Conservation (phyloP, 1,140 invertebrate species). For the Lucilia sericata region DNA sequence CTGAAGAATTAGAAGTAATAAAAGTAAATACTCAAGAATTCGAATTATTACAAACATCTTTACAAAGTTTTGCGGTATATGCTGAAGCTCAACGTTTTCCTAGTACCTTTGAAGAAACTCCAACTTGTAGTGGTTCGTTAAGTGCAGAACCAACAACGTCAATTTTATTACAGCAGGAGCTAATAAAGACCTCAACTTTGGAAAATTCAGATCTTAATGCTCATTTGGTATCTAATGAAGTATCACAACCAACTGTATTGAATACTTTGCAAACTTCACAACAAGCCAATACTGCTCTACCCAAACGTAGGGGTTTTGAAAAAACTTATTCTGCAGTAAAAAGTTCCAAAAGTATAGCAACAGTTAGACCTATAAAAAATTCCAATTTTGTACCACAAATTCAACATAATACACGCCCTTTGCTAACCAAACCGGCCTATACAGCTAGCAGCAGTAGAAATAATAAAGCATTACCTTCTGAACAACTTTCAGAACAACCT, state of each 20-base stretch:
- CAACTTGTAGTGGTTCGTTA: not conserved
- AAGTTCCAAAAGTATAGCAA: not conserved
- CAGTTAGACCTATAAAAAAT: not conserved
- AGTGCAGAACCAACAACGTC: no score
- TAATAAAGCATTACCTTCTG: not conserved
- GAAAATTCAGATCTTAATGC: no score
- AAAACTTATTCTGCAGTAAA: not conserved
- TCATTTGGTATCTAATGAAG: no score
- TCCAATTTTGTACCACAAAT: slow-evolving; percentile 3
- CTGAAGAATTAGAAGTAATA: not conserved
- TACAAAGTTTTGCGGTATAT: not conserved
- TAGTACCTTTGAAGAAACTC: not conserved
- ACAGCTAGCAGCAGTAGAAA: not conserved
- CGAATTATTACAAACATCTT: not conserved
- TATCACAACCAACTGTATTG: no score
- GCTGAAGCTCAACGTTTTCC: slow-evolving; percentile 5
- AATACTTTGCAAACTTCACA: no score
- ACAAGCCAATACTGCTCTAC: not conserved
- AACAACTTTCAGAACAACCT: no score
- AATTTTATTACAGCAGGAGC: no score
- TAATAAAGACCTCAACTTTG: no score
- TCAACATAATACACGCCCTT: not conserved
- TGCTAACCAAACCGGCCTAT: not conserved
- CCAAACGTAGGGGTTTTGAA: not conserved
- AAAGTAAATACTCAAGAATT: not conserved